These are phyloP conservation scores for Pangasius macronema DNA, from an alignment of 2,797 vertebrate species.

Conservation along the genomic window DNA sequence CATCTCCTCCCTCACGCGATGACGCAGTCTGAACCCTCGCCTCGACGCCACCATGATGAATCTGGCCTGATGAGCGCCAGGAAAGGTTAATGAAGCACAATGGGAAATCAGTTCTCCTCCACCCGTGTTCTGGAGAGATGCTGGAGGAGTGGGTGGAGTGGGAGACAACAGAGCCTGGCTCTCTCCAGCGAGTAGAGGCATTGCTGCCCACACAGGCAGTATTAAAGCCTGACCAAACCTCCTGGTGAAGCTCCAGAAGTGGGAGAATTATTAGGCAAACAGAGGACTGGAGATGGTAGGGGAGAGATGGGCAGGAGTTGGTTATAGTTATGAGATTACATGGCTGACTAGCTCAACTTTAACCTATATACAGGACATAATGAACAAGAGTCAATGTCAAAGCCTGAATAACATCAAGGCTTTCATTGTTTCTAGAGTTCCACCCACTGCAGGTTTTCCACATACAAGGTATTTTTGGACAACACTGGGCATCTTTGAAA, in stretches of 20 bases:
- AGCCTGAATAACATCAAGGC: background rate
- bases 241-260: constrained; percentile 30
- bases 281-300: constrained; percentile 32
- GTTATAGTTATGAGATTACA: constrained; percentile 9
- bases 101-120: constrained; percentile 71
- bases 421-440: background rate
- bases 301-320: constrained; percentile 14
- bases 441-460: background rate
- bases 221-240: constrained; percentile 50
- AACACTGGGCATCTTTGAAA: background rate
- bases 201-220: constrained; percentile 52
- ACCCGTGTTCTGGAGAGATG: constrained; percentile 45
- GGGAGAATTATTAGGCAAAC: constrained; percentile 38
- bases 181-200: constrained; percentile 51
- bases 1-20: constrained; percentile 52
- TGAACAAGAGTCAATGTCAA: background rate
- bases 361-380: background rate
- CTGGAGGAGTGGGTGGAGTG: constrained; percentile 55
- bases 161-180: constrained; percentile 51
- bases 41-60: constrained; percentile 65
- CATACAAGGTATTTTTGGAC: background rate
- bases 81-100: constrained; percentile 75
- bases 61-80: constrained; percentile 59
- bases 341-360: constrained; percentile 35
- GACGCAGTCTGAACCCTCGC: constrained; percentile 37